These are phyloP conservation scores for Rousettus madagascariensis DNA, from an alignment of 2,797 vertebrate species.

Conservation along the genomic window DNA sequence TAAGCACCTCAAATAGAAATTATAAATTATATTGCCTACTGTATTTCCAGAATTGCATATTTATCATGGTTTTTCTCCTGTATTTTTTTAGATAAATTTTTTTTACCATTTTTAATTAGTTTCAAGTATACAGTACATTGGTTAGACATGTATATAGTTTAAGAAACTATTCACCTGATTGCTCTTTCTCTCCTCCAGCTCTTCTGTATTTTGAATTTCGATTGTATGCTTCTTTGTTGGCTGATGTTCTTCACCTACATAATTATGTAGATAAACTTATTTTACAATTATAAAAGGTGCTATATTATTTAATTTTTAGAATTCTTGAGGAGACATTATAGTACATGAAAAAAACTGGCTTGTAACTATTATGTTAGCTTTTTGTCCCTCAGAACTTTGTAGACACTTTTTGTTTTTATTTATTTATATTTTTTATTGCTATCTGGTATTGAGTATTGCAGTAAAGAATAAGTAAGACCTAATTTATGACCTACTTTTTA, in stretches of 20 bases:
- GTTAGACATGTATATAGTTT: too few relatives aligned
- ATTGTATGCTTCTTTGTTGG: background rate
- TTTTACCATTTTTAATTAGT: too few relatives aligned
- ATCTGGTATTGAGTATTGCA: background rate
- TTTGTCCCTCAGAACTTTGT: background rate
- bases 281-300: background rate
- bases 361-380: background rate
- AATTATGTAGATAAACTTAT: background rate
- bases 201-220: background rate
- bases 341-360: background rate
- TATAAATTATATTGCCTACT: background rate
- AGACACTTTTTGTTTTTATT: background rate
- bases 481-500: background rate
- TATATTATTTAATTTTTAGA: background rate
- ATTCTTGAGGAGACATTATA: background rate
- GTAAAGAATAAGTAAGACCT: background rate
- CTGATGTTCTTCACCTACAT: background rate
- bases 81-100: background rate
- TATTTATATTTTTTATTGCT: background rate
- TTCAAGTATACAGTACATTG: too few relatives aligned
- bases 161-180: too few relatives aligned
- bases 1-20: background rate
- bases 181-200: too few relatives aligned
- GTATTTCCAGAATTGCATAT: background rate
- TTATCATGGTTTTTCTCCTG: background rate